Conservation (phyloP, 2,888 invertebrate species). For the Stegophylla sp. region DNA sequence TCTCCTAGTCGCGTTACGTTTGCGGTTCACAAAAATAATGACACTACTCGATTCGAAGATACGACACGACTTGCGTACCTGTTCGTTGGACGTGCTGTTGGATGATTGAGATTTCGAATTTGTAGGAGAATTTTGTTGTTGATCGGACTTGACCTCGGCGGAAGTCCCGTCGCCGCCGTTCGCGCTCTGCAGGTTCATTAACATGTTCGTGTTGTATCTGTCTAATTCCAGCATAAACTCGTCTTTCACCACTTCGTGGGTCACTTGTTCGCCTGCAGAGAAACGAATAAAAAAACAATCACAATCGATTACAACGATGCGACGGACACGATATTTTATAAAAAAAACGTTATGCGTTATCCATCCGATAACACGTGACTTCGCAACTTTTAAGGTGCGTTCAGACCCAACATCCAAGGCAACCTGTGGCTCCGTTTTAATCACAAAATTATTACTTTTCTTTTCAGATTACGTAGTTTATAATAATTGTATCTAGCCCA, state of each 20-base stretch:
- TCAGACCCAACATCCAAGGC: no score
- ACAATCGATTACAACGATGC: background rate
- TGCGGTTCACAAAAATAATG: no score
- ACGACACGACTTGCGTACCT: conserved; percentile 1
- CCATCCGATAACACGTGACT: no score
- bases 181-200: conserved; percentile 1
- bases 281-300: background rate
- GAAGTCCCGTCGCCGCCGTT: background rate
- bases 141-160: conserved; percentile 22
- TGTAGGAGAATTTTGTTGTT: conserved; percentile 2
- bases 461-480: no score
- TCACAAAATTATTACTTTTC: no score
- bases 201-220: conserved; percentile 11
- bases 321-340: background rate
- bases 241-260: conserved; percentile 33
- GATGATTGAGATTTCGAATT: conserved; percentile 40
- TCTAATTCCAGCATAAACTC: conserved; percentile 20
- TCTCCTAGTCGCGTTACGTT: no score
- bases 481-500: no score
- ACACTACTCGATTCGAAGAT: no score
- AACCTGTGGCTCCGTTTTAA: no score
- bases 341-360: no score
- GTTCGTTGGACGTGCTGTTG: conserved; percentile 22
- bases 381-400: no score
- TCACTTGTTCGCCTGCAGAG: conserved; percentile 43